These are phyloP conservation scores for Neocrepidodera transversa DNA, from an alignment of 2,888 invertebrate species.

Conservation along the genomic window DNA sequence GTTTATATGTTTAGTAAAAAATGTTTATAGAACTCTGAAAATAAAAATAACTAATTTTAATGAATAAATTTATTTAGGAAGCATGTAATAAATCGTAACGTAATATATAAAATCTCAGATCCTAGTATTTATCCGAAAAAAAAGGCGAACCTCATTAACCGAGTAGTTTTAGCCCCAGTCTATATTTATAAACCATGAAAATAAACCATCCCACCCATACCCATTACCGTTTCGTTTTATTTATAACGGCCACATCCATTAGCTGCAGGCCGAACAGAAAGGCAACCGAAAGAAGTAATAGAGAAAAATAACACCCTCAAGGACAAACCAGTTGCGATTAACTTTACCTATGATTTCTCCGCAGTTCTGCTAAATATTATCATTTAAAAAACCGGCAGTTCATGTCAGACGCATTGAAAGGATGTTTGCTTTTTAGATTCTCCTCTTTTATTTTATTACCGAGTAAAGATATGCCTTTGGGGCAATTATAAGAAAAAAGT, in stretches of 20 bases:
- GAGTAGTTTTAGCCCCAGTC: background rate
- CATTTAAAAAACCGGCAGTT: conserved; percentile 2
- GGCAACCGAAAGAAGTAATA: conserved; percentile 1
- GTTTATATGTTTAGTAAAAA: no score
- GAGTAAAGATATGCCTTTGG: background rate
- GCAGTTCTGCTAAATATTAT: conserved; percentile 16
- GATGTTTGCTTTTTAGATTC: background rate
- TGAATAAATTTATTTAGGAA: no score
- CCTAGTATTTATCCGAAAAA: background rate
- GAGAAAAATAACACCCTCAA: conserved; percentile 17
- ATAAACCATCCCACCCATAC: conserved; percentile 12
- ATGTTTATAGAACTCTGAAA: no score
- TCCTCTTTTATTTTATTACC: background rate
- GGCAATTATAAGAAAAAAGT: no score
- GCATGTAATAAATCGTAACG: background rate
- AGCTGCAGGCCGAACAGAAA: conserved; percentile 13
- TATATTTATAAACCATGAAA: conserved; percentile 3
- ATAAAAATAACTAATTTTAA: no score
- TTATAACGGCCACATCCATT: conserved; percentile 19
- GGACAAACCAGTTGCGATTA: conserved; percentile 14
- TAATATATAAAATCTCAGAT: background rate
- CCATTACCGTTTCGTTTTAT: conserved; percentile 22
- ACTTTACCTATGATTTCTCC: conserved; percentile 22
- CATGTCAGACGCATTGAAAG: conserved; percentile 7
- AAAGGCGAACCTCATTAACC: conserved; percentile 5